A percentile compares a stretch with the other conserved stretches of the same genome.
Conservation (phyloP, 2,888 invertebrate species). For the Chaitophorus viminalis region DNA sequence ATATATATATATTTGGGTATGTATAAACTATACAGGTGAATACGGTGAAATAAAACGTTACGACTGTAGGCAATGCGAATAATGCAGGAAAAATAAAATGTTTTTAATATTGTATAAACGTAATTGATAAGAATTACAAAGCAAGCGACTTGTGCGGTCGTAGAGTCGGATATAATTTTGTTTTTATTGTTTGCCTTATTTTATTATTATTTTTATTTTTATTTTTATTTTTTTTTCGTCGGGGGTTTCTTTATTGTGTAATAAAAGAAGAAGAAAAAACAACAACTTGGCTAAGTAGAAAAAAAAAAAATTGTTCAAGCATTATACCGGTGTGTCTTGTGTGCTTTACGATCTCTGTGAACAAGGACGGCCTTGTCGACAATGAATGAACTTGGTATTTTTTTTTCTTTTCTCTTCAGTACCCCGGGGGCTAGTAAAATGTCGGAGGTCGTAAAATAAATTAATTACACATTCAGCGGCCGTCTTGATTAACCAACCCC, state of each 20-base stretch:
- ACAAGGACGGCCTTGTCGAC: slow-evolving; percentile 39
- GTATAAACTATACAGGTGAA: background rate
- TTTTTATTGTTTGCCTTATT: slow-evolving; percentile 58
- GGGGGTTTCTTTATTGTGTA: slow-evolving; percentile 44
- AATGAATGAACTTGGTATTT: slow-evolving; percentile 41
- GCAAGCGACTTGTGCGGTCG: slow-evolving; percentile 35
- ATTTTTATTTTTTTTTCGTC: background rate
- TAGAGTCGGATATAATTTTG: slow-evolving; percentile 42
- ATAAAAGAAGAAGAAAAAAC: slow-evolving; percentile 36
- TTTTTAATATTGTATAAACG: slow-evolving; percentile 37
- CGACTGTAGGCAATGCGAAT: background rate
- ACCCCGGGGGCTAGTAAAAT: slow-evolving; percentile 58
- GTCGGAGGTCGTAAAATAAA: slow-evolving; percentile 58
- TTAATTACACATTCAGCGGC: slow-evolving; percentile 59
- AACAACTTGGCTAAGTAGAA: slow-evolving; percentile 10
- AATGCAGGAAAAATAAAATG: background rate
- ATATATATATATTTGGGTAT: no score
- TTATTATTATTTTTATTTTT: slow-evolving; percentile 23
- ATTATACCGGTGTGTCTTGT: slow-evolving; percentile 33
- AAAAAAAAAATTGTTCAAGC: slow-evolving; percentile 51
- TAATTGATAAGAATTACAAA: slow-evolving; percentile 54
- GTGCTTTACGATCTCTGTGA: slow-evolving; percentile 55
- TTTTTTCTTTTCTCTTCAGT: slow-evolving; percentile 33
- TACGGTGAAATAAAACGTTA: slow-evolving; percentile 42
- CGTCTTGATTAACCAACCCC: slow-evolving; percentile 55